These are phyloP conservation scores for Sigmodon hispidus DNA, from an alignment of 2,113 vertebrate species.

Conservation along the genomic window DNA sequence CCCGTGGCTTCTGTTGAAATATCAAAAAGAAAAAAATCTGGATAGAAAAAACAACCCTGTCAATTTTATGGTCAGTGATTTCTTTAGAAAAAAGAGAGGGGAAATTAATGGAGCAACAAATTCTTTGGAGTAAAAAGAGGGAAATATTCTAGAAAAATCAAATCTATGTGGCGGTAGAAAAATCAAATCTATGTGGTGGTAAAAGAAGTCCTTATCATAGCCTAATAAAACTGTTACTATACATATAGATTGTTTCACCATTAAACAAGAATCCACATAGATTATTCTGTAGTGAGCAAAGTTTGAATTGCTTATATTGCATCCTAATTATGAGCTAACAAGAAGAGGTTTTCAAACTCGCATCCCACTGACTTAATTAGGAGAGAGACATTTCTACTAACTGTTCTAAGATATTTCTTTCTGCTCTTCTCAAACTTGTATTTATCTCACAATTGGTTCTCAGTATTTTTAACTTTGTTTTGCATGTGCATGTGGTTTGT, in stretches of 20 bases:
- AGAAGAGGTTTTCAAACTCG: slow-evolving; percentile 40
- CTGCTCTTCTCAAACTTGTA: slow-evolving; percentile 20
- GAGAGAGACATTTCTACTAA: slow-evolving; percentile 46
- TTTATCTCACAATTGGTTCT: slow-evolving; percentile 35
- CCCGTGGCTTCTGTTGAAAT: neutral
- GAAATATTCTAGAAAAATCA: neutral
- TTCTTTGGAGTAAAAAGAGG: neutral
- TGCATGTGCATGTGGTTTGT: neutral
- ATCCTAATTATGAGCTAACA: slow-evolving; percentile 57
- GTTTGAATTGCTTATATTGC: slow-evolving; percentile 51
- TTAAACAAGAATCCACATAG: neutral
- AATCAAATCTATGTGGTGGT: neutral
- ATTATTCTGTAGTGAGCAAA: neutral
- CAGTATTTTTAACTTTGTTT: neutral
- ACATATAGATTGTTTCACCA: neutral
- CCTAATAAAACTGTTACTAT: neutral
- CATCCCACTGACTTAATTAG: slow-evolving; percentile 59
- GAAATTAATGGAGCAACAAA: neutral
- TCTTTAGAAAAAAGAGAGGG: neutral
- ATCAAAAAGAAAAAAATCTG: slow-evolving; percentile 28
- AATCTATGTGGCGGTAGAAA: neutral
- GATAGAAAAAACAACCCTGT: neutral
- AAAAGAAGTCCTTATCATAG: neutral
- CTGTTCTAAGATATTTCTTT: slow-evolving; percentile 50
- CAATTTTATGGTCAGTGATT: neutral